Percentiles rank a stretch among this genome's conserved stretches.
These are phyloP conservation scores for Temnothorax rugatulus DNA, from an alignment of 2,888 invertebrate species.

Conservation along the genomic window DNA sequence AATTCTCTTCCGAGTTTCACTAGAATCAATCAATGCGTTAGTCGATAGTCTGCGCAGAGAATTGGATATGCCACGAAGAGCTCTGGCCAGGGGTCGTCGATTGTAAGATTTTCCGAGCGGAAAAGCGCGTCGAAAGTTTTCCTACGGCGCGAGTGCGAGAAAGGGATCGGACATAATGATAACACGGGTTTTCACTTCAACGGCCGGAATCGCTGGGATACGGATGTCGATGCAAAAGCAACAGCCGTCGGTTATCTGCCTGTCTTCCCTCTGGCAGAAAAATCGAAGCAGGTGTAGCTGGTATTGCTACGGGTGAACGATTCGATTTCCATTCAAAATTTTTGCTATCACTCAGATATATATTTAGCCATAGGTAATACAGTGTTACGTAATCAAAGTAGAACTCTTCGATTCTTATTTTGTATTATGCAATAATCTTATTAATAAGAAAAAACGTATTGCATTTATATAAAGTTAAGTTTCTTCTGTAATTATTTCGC, in stretches of 20 bases:
- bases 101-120: constrained; percentile 27
- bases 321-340: constrained; percentile 22
- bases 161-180: constrained; percentile 58
- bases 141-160: constrained; percentile 5
- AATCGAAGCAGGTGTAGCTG: constrained; percentile 34
- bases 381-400: not conserved
- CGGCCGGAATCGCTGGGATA: constrained; percentile 20
- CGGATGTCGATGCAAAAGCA: constrained; percentile 44
- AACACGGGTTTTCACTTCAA: constrained; percentile 62
- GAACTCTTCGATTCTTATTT: not conserved
- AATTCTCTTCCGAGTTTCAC: constrained; percentile 35
- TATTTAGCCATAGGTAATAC: not conserved
- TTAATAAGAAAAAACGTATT: not conserved
- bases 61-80: constrained; percentile 63
- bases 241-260: constrained; percentile 40
- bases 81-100: constrained; percentile 36
- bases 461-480: not conserved
- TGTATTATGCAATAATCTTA: not conserved
- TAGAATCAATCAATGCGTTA: constrained; percentile 46
- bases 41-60: constrained; percentile 56
- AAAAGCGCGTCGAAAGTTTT: constrained; percentile 53
- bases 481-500: not conserved
- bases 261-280: constrained; percentile 24
- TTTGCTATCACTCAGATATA: not conserved
- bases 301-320: not conserved